Percentiles rank a stretch among this genome's conserved stretches.
phyloP scores from a whole-genome alignment of 2,797 vertebrate genomes.

The Salmo trutta region DNA sequence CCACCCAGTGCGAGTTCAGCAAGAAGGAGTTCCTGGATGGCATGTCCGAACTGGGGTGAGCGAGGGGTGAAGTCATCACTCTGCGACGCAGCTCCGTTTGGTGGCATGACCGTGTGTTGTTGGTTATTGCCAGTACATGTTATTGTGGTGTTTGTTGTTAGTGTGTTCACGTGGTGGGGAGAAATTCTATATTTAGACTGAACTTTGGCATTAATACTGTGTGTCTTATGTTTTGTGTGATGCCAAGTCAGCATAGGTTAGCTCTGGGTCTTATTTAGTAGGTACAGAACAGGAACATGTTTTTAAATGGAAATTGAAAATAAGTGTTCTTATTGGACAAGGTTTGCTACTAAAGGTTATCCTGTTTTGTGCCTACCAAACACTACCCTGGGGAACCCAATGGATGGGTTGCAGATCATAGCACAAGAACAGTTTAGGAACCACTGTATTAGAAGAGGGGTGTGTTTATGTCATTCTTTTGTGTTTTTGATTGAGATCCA shows the following conservation, averaged over 20 bases:
- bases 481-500: not conserved
- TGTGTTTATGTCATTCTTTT: not conserved
- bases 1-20: constrained; percentile 96
- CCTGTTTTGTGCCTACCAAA: not conserved
- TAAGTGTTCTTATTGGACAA: not conserved
- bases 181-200: constrained; percentile 63
- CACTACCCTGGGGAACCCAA: not conserved
- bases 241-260: constrained; percentile 35
- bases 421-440: too few relatives aligned
- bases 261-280: constrained; percentile 16
- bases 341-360: too few relatives aligned
- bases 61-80: constrained; percentile 42
- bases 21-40: constrained; percentile 97
- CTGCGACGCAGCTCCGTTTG: constrained; percentile 13
- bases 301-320: not conserved
- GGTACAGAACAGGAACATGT: not conserved
- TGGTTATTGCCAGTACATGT: not conserved
- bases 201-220: constrained; percentile 49
- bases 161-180: constrained; percentile 41
- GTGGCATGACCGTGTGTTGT: constrained; percentile 9
- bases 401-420: too few relatives aligned
- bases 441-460: too few relatives aligned
- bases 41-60: constrained; percentile 96
- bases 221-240: constrained; percentile 50
- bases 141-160: constrained; percentile 39